Percentiles rank a stretch among this genome's conserved stretches.
These are phyloP conservation scores for Oreochromis niloticus DNA, from an alignment of 2,113 vertebrate genomes.

Conservation along the genomic window DNA sequence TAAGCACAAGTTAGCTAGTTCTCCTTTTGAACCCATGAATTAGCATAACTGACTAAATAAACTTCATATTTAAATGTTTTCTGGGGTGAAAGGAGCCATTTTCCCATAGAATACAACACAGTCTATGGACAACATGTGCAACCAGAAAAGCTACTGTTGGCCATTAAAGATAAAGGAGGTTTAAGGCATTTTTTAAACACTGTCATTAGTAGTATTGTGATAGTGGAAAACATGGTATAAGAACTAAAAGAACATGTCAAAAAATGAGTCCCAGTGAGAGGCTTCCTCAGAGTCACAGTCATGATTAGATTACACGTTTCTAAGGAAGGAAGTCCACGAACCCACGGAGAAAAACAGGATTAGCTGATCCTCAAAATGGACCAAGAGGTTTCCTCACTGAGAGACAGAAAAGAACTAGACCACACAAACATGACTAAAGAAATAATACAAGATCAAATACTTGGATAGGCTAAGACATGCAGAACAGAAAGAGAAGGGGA, in stretches of 20 bases:
- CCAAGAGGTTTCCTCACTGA: neutral
- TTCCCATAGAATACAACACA: neutral
- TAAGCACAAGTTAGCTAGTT: neutral
- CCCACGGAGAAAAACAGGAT: neutral
- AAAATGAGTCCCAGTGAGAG: neutral
- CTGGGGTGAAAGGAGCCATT: neutral
- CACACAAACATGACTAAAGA: neutral
- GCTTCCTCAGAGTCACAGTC: neutral
- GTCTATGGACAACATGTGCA: neutral
- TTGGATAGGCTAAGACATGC: neutral
- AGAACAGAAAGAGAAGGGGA: neutral
- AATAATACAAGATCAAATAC: neutral
- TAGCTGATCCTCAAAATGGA: neutral
- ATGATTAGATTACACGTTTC: accelerated
- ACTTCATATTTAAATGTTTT: neutral
- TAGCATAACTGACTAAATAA: neutral
- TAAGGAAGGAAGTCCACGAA: neutral
- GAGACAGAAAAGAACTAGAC: neutral
- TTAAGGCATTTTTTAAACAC: neutral
- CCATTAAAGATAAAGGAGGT: neutral
- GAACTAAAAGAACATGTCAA: neutral
- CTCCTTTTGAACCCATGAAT: neutral
- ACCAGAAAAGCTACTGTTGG: neutral
- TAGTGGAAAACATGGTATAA: neutral
- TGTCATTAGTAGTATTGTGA: neutral